Percentiles rank a stretch among this genome's conserved stretches.
phyloP scores from a whole-genome alignment of 2,113 vertebrate genomes.

The Elephantulus edwardii region DNA sequence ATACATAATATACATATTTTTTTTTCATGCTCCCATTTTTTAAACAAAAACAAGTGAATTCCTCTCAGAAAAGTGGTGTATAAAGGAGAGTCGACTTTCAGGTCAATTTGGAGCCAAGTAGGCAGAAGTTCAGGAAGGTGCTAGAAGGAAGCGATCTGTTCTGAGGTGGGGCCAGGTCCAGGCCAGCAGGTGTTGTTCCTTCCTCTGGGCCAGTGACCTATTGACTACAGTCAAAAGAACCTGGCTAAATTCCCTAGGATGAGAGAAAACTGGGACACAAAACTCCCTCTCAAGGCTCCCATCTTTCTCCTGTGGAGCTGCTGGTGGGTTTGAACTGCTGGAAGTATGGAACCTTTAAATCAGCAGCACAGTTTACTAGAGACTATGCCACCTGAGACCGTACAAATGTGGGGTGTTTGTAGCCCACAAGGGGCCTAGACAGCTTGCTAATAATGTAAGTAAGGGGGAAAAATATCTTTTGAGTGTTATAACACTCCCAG shows the following conservation, averaged over 20 bases:
- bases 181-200: background rate
- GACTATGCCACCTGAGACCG: too few species aligned
- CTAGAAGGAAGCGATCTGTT: background rate
- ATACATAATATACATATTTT: background rate
- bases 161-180: background rate
- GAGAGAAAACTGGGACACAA: background rate
- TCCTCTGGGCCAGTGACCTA: background rate
- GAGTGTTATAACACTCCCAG: too few species aligned
- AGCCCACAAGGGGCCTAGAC: too few species aligned
- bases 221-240: background rate
- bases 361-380: too few species aligned
- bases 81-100: background rate
- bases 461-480: too few species aligned
- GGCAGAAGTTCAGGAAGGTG: background rate
- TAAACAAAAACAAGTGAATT: background rate
- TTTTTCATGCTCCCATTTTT: background rate
- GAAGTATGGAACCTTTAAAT: too few species aligned
- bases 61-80: background rate
- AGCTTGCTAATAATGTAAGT: too few species aligned
- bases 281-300: too few species aligned
- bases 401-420: too few species aligned
- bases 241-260: background rate
- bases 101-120: background rate
- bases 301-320: too few species aligned
- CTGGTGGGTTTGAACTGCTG: too few species aligned